Evolutionary conservation across 2,113 vertebrate species (phyloP).

Genomic region (Tiliqua scincoides): DNA sequence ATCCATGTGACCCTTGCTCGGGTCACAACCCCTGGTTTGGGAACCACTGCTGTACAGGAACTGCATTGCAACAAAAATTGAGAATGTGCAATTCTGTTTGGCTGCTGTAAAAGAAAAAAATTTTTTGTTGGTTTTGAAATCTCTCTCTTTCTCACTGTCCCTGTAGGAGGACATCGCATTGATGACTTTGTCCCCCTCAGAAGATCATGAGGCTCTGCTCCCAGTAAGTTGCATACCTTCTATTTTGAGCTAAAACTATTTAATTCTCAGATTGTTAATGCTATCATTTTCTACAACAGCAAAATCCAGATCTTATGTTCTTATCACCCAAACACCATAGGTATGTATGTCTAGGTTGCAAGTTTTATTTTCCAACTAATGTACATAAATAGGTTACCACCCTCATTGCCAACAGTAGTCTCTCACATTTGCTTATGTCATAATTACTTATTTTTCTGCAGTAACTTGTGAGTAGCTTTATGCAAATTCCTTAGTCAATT

Average conservation of each 20-base stretch:
- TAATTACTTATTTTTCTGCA: background rate
- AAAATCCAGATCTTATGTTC: background rate
- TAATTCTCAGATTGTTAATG: accelerated
- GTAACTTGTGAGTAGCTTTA: background rate
- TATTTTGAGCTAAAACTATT: background rate
- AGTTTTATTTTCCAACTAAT: too few relatives aligned
- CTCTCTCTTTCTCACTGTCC: background rate
- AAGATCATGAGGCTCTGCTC: accelerated
- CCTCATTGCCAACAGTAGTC: background rate
- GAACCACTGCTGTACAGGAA: background rate
- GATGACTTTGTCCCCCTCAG: slow-evolving; percentile 12
- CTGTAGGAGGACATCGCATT: slow-evolving; percentile 50
- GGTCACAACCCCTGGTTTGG: too few relatives aligned
- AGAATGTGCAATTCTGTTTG: background rate
- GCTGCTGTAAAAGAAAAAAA: background rate
- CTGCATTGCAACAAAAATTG: background rate
- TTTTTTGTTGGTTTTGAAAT: background rate
- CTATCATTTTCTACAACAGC: background rate
- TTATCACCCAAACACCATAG: background rate
- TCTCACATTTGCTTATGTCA: background rate
- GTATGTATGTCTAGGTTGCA: background rate
- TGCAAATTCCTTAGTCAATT: background rate
- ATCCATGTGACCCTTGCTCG: too few relatives aligned
- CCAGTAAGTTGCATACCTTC: slow-evolving; percentile 19
- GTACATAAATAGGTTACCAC: too few relatives aligned